phyloP scores from a whole-genome alignment of 1,140 invertebrate species.

The Lepidurus arcticus region DNA sequence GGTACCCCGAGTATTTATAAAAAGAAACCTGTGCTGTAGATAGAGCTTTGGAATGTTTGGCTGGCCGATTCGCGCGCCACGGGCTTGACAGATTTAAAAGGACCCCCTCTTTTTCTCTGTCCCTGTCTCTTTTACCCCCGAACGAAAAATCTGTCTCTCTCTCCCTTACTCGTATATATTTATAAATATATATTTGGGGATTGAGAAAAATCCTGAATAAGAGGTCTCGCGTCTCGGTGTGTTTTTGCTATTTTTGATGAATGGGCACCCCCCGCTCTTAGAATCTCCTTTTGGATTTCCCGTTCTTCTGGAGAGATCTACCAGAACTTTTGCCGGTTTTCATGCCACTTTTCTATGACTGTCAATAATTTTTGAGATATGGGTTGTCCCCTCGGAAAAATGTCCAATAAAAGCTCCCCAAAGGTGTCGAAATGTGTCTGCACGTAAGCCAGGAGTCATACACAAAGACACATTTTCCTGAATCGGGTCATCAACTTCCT shows the following conservation, averaged over 20 bases:
- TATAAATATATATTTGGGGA: background rate
- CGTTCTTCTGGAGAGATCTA: too few species aligned
- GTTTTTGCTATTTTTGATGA: conserved; percentile 22
- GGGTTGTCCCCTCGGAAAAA: background rate
- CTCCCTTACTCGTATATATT: background rate
- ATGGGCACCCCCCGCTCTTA: background rate
- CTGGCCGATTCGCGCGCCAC: background rate
- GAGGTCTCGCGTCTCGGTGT: background rate
- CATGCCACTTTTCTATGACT: conserved; percentile 10
- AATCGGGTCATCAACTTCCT: conserved; percentile 7
- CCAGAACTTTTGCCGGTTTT: background rate
- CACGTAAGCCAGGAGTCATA: conserved; percentile 18
- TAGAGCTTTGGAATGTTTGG: conserved; percentile 10
- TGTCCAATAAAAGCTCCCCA: background rate
- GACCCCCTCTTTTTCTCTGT: background rate
- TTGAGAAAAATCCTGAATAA: conserved; percentile 1
- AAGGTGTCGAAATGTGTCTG: conserved; percentile 13
- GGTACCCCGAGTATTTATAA: background rate
- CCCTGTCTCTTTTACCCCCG: background rate
- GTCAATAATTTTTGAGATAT: conserved; percentile 22
- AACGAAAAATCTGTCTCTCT: conserved; percentile 15
- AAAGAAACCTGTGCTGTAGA: conserved; percentile 3
- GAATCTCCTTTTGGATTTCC: background rate
- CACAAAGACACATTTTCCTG: background rate
- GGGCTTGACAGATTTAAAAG: conserved; percentile 15